phyloP scores from a whole-genome alignment of 1,140 invertebrate genomes.

The Contarinia nasturtii region DNA sequence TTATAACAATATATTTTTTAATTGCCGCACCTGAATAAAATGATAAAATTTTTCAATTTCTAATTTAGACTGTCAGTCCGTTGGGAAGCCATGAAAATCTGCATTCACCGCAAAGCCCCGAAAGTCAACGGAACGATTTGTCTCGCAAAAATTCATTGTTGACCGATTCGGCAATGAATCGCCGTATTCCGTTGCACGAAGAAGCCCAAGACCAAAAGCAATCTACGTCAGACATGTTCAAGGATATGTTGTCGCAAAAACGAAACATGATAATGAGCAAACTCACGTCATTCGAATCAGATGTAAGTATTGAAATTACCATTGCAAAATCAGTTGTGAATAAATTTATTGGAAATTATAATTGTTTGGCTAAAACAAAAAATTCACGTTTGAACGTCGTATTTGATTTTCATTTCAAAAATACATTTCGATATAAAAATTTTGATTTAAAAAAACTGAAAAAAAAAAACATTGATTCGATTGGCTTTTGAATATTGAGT shows the following conservation, averaged over 20 bases:
- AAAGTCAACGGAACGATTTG: constrained; percentile 7
- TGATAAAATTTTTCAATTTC: too few relatives aligned
- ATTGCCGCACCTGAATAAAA: too few relatives aligned
- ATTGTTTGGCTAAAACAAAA: too few relatives aligned
- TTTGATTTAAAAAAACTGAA: neutral
- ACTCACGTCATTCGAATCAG: constrained; percentile 72
- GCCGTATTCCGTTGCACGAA: constrained; percentile 5
- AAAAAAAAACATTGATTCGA: neutral
- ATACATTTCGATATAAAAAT: too few relatives aligned
- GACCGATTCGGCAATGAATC: neutral
- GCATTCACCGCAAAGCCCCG: constrained; percentile 28
- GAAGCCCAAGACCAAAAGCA: constrained; percentile 33
- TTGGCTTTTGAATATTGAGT: too few relatives aligned
- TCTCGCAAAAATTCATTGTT: constrained; percentile 16
- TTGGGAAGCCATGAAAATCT: constrained; percentile 60
- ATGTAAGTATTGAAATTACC: constrained; percentile 37
- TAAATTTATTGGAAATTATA: too few relatives aligned
- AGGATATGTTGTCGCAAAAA: constrained; percentile 75
- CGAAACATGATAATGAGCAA: constrained; percentile 69
- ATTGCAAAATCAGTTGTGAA: too few relatives aligned
- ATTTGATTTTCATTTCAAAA: too few relatives aligned
- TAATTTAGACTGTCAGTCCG: constrained; percentile 44
- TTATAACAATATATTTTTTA: too few relatives aligned
- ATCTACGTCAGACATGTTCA: constrained; percentile 66
- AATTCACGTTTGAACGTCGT: too few relatives aligned